phyloP scores from a whole-genome alignment of 2,113 vertebrate genomes.

The Cariama cristata region DNA sequence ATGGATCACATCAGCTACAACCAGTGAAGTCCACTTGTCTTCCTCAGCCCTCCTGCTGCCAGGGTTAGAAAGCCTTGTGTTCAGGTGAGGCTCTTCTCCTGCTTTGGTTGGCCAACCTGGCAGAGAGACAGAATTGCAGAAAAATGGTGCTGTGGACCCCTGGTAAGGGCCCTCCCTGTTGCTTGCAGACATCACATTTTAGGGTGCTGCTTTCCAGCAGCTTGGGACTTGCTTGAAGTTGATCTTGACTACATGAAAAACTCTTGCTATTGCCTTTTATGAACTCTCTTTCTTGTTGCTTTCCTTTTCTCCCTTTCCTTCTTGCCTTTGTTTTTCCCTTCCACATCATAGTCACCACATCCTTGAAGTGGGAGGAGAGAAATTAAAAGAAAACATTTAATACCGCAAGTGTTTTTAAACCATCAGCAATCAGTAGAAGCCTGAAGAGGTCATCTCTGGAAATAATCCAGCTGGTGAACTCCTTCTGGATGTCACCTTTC shows the following conservation, averaged over 20 bases:
- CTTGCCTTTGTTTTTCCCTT: neutral
- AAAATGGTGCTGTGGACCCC: neutral
- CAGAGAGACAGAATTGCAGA: neutral
- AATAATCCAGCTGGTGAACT: constrained; percentile 43
- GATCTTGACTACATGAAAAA: neutral
- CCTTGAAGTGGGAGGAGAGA: neutral
- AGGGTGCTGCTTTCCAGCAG: neutral
- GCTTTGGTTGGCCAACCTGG: neutral
- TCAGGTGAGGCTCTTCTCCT: neutral
- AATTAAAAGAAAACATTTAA: constrained; percentile 58
- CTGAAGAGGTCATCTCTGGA: constrained; percentile 41
- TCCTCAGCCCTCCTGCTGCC: neutral
- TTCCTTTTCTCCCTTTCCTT: neutral
- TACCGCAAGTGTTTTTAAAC: constrained; percentile 20
- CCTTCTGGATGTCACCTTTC: neutral
- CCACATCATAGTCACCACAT: neutral
- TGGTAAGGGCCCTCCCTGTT: neutral
- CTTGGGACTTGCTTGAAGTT: neutral
- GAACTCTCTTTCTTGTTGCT: neutral
- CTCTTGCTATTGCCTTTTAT: neutral
- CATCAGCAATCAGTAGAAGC: neutral
- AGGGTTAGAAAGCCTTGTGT: neutral
- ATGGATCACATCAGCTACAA: neutral
- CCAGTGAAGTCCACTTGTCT: neutral
- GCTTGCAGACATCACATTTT: neutral